Base-by-base conservation (phyloP, 2,113 vertebrate genomes). In the Hemichromis elongatus region DNA sequence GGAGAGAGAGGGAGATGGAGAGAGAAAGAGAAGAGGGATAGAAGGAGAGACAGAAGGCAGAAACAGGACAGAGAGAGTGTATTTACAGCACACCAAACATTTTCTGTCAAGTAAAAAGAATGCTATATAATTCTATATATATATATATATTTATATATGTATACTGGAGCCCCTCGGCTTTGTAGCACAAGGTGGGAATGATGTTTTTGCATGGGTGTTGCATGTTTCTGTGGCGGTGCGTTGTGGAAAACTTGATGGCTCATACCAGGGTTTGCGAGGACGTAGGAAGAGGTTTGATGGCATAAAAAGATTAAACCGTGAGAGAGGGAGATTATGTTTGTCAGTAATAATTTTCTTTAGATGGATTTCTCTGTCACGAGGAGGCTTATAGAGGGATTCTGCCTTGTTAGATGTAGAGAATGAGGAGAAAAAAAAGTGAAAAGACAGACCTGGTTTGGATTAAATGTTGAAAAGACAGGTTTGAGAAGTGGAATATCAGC, bases 61-160 rank as follows among this genome's bases (percentile, higher is more conserved):
- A 86, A 66, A 89, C 80, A 82, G 52, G 87, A 79, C 47, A 88
- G 86, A 70, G 84, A 88, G 77, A 80, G 90, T 93, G 93, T 96
- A 96, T 96, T 95, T 96, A 96, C 95, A 96, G 93, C 93, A 96
- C 95, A 96, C 94, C 93, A 89, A 94, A 96, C 91, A 83, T 89
- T 86, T 94, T 94, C 87, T 92, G 90, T 93, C 91, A 93, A 95
- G 95, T 95, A 96, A 96, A 96, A 96, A 96, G 94, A 94, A 96
- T 95, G 95, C 95, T 95, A 96, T 96, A 96, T 96, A 96, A 93
- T 94, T 94, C 92, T 96, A 95, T 95, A 96, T 96, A 95, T 96
- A 93, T 94, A 83, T 94, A 94, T 94, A 92, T 93, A 91, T 93
- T 86, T 94, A 93, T 95, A 96, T 94, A 94, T 96, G 93, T 96